These are phyloP conservation scores for Diprion similis DNA, from an alignment of 1,140 invertebrate species.

Conservation along the genomic window DNA sequence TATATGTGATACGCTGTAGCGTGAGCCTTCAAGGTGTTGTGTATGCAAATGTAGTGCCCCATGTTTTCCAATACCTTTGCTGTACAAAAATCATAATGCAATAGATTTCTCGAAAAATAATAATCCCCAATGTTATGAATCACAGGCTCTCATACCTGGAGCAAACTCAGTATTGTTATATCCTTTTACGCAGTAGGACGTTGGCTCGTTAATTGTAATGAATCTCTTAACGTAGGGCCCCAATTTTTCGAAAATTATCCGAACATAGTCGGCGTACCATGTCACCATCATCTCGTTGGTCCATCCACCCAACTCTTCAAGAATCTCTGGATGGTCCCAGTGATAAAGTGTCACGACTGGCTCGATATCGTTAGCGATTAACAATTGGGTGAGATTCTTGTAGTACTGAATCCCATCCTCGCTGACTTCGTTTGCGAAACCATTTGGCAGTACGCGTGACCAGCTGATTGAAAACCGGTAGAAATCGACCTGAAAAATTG, in stretches of 20 bases:
- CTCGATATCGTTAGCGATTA: slow-evolving; percentile 6
- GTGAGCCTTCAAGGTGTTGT: slow-evolving; percentile 59
- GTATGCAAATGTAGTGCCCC: slow-evolving; percentile 55
- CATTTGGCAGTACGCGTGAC: neutral
- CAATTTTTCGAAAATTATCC: no score
- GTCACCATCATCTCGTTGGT: slow-evolving; percentile 29
- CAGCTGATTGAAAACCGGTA: slow-evolving; percentile 16
- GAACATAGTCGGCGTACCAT: no score
- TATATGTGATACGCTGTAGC: slow-evolving; percentile 42
- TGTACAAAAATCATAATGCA: slow-evolving; percentile 13
- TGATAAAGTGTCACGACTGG: slow-evolving; percentile 44
- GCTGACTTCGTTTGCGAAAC: no score
- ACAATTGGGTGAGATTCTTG: slow-evolving; percentile 19
- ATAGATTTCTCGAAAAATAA: slow-evolving; percentile 37
- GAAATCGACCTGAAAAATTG: slow-evolving; percentile 40
- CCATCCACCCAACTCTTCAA: slow-evolving; percentile 55
- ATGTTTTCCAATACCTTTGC: no score
- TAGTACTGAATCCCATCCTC: neutral
- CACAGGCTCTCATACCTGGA: neutral
- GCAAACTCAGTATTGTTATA: neutral
- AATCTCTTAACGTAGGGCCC: no score
- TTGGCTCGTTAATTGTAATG: no score
- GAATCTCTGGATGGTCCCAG: slow-evolving; percentile 43
- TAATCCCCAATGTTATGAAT: no score
- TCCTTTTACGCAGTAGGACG: neutral